Base-by-base conservation (phyloP, 2,113 vertebrate genomes). In the Varanus komodoensis region DNA sequence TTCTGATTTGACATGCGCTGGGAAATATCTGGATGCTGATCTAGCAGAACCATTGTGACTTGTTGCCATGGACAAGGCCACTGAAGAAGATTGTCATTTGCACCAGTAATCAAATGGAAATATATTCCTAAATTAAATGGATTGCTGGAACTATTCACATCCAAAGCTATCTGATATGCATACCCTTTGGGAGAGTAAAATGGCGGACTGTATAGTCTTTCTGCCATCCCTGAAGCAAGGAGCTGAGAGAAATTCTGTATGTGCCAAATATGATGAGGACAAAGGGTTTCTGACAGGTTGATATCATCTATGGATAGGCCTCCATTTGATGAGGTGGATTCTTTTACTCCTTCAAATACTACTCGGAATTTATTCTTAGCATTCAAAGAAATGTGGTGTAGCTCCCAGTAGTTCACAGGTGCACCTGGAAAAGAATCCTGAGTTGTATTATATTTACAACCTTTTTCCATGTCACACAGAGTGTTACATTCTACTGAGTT, bases 231-330 rank as follows among this genome's bases (percentile, higher is more conserved):
- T 25, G 93, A 95, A 32, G 97, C 81, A 92, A 98, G 96, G 57
- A 98, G 94, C 0, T 95, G 4, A 1, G 91, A 96, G 91, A 99
- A 98, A 96, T 99, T 97, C 86, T 93, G 97, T 92, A 99, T 98
- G 0, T 97, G 97, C 98, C 99, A 99, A 52, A 97, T 6, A 0
- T 98, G 98, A 84, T 99, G 98, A 44, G 98, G 98, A 95, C 98
- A 99, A 57, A 92, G 94, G 7, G 98, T 98, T 95, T 99, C 99
- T 0, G 99, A 99, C 21, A 99, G 96, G 95, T 99, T 99, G 93
- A 99, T 98, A 91, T 99, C 98, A 1, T 99, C 99, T 84, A 99
- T 96, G 17, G 99, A 99, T 71, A 99, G 94, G 14, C 98, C 98
- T 29, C 99, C 98, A 0, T 52, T 9, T 3, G 97, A 95, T 2